Evolutionary conservation across 2,888 invertebrate genomes (phyloP), one percentile per base, ranked within the genome.

Genomic region (Steinernema hermaphroditum): DNA sequence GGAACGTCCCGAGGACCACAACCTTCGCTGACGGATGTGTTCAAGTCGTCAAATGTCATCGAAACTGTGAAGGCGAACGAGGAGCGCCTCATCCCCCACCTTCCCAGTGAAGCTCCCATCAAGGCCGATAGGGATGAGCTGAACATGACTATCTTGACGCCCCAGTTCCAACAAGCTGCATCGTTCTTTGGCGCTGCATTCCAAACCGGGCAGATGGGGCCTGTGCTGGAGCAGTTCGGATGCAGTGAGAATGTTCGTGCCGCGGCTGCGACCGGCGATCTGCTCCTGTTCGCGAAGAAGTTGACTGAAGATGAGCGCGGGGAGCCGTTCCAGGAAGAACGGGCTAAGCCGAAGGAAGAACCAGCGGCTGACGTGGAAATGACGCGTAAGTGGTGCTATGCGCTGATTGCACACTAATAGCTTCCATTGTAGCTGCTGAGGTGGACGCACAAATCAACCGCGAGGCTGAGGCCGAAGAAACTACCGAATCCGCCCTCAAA

Each of bases 121-220:
- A 41, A 71, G 34, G 69, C 69, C 19, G 72, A 69, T 34, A 74
- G 71, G 12, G 72, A 77, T 12, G 85, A 87, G 62, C 73, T 87
- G 32, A 69, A 75, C 19, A 77, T 78, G 14, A 87, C 86, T 14
- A 74, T 87, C 9, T 76, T 76, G 72, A 76, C 82, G n/a, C 86
- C 86, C 2, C 85, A 85, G 74, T 86, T 85, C 75, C 78, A 80
- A 72, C 84, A 90, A 88, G 96, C 96, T 24, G 91, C 96, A 82
- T 93, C 93, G 83, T 92, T 94, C 87, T 97, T 98, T 89, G 94
- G 95, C 80, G 92, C 93, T 83, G 97, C 97, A 74, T 90, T 98
- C 83, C 93, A 94, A 87, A 94, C 96, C n/a, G 96, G 97, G 0
- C 96, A 98, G 89, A 90, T 97, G 85, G 96, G 94, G 49, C 96